A percentile compares a stretch with the other conserved stretches of the same genome.
These are phyloP conservation scores for Oryzaephilus surinamensis DNA, from an alignment of 1,140 invertebrate genomes.

Conservation along the genomic window DNA sequence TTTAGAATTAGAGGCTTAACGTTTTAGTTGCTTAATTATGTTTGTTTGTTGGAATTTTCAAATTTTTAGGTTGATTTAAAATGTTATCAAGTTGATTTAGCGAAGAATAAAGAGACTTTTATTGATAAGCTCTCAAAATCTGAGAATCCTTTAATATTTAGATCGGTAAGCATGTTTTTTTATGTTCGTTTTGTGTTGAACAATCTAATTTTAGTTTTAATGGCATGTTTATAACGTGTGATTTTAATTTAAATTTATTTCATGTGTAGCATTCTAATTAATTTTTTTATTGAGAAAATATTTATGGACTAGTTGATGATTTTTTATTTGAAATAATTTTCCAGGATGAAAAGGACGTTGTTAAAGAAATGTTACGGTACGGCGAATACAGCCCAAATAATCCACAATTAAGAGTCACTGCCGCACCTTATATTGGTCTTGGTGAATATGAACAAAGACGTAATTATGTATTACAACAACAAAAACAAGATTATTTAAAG, in stretches of 20 bases:
- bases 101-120: conserved; percentile 26
- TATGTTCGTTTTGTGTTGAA: not conserved
- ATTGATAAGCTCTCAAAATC: conserved; percentile 22
- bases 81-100: conserved; percentile 28
- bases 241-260: too few species aligned
- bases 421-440: conserved; percentile 42
- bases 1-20: conserved; percentile 3
- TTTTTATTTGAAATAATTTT: conserved; percentile 2
- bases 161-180: conserved; percentile 29
- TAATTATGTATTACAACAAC: conserved; percentile 38
- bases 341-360: conserved; percentile 23
- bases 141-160: conserved; percentile 23
- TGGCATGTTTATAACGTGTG: too few species aligned
- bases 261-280: too few species aligned
- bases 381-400: conserved; percentile 48
- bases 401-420: conserved; percentile 37
- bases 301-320: too few species aligned
- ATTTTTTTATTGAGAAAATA: not conserved
- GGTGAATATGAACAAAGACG: conserved; percentile 44
- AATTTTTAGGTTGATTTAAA: conserved; percentile 22
- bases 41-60: conserved; percentile 8
- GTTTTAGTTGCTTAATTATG: conserved; percentile 4
- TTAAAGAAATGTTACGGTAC: conserved; percentile 40
- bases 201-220: not conserved
- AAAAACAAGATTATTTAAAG: conserved; percentile 41